Evolutionary conservation across 2,113 vertebrate genomes (phyloP), one percentile per base, ranked within the genome.

Genomic region (Trichomycterus rosablanca): DNA sequence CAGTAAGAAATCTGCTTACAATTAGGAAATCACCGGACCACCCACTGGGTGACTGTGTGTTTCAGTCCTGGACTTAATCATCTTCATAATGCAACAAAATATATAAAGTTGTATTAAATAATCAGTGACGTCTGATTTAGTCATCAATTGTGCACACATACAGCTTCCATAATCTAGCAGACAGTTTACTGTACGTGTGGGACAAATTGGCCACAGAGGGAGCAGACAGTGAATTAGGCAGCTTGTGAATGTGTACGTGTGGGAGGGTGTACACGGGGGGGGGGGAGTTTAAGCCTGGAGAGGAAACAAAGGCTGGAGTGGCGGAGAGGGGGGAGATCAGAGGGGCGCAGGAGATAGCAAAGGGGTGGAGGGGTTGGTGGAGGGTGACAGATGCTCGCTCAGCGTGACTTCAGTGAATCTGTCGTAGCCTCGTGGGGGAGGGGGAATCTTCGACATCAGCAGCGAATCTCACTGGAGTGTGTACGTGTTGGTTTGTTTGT

Each of bases 361-460:
- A 20, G 48, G 52, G 56, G 8, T 46, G 50, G 55, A 52, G 56
- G 57, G 44, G 67, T 40, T 61, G 50, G 63, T 40, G 54, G 66
- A 56, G 62, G 64, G 44, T 51, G 62, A 69, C 76, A 77, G 76
- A 75, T 77, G 76, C 67, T 55, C 49, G 56, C 76, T 40, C 73
- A 71, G 76, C 59, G 51, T 71, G 76, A 73, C 70, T 77, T 63
- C 67, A 68, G 67, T 67, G 72, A 74, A 64, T 72, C 55, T 70
- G 68, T 55, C 35, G 60, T 35, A 20, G 49, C 30, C 11, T 1
- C 22, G 10, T n/a, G 50, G 67, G 59, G 74, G 64, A 32, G 19
- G 19, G 50, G 54, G 28, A 23, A 30, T 45, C 56, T 63, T 64
- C 68, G 63, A 70, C 59, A 64, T 72, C 16, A 62, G 57, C 59